Evolutionary conservation across 2,888 invertebrate species (phyloP), one percentile per base, ranked within the genome.

Genomic region (Enchytraeus crypticus): DNA sequence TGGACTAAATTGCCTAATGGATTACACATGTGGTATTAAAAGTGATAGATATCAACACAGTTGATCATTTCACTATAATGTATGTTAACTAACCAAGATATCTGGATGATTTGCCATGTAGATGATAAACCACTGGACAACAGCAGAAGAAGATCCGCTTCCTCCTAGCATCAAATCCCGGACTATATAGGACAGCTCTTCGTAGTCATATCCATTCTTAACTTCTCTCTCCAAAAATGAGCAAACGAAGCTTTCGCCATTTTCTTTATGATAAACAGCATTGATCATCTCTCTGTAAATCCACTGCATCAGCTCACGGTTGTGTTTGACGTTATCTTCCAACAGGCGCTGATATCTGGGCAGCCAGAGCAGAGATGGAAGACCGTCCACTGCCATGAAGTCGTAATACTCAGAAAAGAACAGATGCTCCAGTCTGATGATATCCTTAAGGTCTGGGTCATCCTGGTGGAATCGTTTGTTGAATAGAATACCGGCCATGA

Each of bases 91-190:
- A n/a, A n/a, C n/a, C n/a, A n/a, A n/a, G 2, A 57, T 27, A 3
- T 47, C 46, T 18, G 27, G 3, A n/a, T 57, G 29, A 14, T 57
- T 57, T 27, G 57, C 57, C 57, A 57, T 26, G n/a, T 46, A 43
- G 4, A 29, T 18, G n/a, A 47, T 1, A 4, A 2, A 26, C 57
- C 57, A 57, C 3, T 5, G 57, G 11, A 57, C 0, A n/a, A 32
- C n/a, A 5, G 47, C 3, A 2, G 45, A 2, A 2, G 46, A 11
- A 14, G 57, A 46, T 4, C 29, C 57, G n/a, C 45, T 26, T 18
- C 57, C 57, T 1, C 57, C 57, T 2, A 57, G 57, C 27, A 43
- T 45, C 2, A 57, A 5, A 30, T 33, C n/a, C n/a, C n/a, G n/a
- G n/a, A n/a, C n/a, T n/a, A n/a, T n/a, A n/a, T n/a, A n/a, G n/a